phyloP scores from a whole-genome alignment of 2,113 vertebrate species.

The Physeter macrocephalus region DNA sequence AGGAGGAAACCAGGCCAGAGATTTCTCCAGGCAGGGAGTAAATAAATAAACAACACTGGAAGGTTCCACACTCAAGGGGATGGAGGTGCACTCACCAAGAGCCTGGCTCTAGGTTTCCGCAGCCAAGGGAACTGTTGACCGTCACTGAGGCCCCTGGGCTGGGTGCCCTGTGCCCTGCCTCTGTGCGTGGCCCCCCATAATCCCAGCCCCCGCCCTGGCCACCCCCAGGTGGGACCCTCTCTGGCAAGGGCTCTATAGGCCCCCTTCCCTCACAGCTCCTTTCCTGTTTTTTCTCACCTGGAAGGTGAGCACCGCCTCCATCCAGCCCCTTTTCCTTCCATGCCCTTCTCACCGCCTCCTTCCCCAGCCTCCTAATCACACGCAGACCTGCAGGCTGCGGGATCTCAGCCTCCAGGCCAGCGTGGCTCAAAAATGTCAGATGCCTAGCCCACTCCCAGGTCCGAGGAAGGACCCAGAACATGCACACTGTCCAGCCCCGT shows the following conservation, averaged over 20 bases:
- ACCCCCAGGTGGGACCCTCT: no score
- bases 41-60: background rate
- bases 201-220: background rate
- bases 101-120: background rate
- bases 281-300: background rate
- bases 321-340: background rate
- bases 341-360: background rate
- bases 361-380: background rate
- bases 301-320: background rate
- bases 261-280: background rate
- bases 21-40: background rate
- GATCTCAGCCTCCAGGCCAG: background rate
- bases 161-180: background rate
- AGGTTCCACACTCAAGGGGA: background rate
- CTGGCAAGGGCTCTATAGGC: background rate
- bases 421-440: background rate
- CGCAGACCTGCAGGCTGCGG: background rate
- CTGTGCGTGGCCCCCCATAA: background rate
- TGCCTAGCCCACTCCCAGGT: no score
- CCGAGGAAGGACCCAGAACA: background rate
- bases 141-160: background rate
- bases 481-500: background rate
- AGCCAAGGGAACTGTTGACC: background rate
- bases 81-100: background rate
- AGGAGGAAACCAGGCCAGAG: background rate